Evolutionary conservation across 2,888 invertebrate species (phyloP).

Genomic region (Furcula furcula): DNA sequence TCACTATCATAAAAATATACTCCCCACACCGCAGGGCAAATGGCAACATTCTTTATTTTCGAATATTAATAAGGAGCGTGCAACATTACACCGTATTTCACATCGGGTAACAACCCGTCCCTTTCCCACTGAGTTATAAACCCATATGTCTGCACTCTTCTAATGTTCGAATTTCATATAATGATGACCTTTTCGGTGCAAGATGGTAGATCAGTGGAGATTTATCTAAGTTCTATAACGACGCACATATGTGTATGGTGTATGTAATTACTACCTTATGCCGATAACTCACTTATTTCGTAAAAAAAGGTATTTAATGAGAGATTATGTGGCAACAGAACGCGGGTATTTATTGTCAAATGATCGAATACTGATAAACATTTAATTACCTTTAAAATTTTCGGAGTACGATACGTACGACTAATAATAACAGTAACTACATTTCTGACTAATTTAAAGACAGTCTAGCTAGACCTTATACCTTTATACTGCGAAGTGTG

Average conservation of each 20-base stretch:
- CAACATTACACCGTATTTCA: slow-evolving; percentile 78
- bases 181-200: slow-evolving; percentile 37
- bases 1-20: slow-evolving; percentile 58
- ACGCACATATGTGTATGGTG: slow-evolving; percentile 21
- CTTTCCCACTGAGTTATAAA: slow-evolving; percentile 31
- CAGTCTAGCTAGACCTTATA: too few relatives aligned
- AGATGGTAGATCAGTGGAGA: slow-evolving; percentile 42
- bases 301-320: slow-evolving; percentile 2
- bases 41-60: slow-evolving; percentile 78
- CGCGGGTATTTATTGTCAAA: too few relatives aligned
- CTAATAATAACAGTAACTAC: too few relatives aligned
- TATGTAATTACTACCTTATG: slow-evolving; percentile 28
- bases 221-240: slow-evolving; percentile 42
- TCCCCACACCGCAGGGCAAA: slow-evolving; percentile 63
- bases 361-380: too few relatives aligned
- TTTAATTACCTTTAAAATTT: too few relatives aligned
- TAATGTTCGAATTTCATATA: slow-evolving; percentile 45
- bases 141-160: slow-evolving; percentile 38
- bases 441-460: too few relatives aligned
- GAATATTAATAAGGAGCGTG: slow-evolving; percentile 78
- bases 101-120: slow-evolving; percentile 62
- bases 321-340: not conserved
- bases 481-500: not conserved
- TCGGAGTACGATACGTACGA: too few relatives aligned
- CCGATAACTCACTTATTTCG: slow-evolving; percentile 25